Conservation (phyloP, 2,797 vertebrate genomes). For the Molossus alvarezi region DNA sequence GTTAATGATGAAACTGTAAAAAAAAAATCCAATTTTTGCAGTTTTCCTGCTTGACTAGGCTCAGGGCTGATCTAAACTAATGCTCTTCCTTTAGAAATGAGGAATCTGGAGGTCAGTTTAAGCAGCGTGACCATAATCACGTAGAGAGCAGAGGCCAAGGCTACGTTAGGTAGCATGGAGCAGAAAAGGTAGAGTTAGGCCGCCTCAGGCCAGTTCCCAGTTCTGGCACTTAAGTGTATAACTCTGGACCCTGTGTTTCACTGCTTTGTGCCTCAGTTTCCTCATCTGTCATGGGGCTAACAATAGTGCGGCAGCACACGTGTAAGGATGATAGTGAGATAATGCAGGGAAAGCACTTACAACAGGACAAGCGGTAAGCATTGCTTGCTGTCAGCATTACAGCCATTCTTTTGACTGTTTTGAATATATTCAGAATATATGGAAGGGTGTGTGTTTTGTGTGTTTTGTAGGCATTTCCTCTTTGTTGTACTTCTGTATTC, state of each 20-base stretch:
- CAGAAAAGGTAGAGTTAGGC: not conserved
- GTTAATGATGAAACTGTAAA: slow-evolving; percentile 22
- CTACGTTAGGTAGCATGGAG: not conserved
- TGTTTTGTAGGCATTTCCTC: not conserved
- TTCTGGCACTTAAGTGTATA: not conserved
- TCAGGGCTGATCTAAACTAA: not conserved
- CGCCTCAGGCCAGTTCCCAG: not conserved
- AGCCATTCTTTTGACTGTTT: not conserved
- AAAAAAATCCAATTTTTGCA: not conserved
- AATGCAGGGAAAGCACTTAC: not conserved
- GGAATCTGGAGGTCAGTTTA: not conserved
- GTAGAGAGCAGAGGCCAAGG: not conserved
- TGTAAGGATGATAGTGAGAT: not conserved
- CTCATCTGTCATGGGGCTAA: not conserved
- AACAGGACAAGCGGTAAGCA: not conserved
- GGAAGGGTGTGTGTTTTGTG: not conserved
- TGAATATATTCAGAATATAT: not conserved
- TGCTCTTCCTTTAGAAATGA: slow-evolving; percentile 3
- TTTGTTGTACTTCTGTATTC: not conserved
- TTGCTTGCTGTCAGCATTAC: not conserved
- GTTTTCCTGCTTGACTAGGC: not conserved
- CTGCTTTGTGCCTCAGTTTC: not conserved
- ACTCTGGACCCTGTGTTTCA: not conserved
- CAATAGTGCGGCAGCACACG: not conserved
- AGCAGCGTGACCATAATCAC: not conserved